phyloP scores from a whole-genome alignment of 1,140 invertebrate species.

The Tetragonula clypearis region DNA sequence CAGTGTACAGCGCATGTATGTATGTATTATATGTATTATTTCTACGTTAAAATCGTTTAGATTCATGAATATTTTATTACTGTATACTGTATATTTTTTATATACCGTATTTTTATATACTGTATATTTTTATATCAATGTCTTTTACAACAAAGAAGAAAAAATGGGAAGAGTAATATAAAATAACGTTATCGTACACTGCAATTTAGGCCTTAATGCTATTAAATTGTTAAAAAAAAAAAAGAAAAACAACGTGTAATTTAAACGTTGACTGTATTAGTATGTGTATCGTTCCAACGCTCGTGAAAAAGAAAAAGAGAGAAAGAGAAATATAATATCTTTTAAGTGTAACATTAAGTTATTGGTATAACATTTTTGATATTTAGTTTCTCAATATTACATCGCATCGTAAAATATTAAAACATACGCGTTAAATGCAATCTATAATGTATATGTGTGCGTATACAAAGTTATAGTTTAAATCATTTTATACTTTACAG shows the following conservation, averaged over 20 bases:
- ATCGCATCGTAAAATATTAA: slow-evolving; percentile 18
- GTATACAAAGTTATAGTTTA: slow-evolving; percentile 36
- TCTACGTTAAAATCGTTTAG: slow-evolving; percentile 8
- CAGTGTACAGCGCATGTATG: slow-evolving; percentile 14
- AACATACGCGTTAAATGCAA: neutral
- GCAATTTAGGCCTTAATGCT: slow-evolving; percentile 19
- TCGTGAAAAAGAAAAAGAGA: neutral
- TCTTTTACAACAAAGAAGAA: slow-evolving; percentile 53
- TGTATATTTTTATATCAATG: slow-evolving; percentile 67
- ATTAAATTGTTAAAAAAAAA: slow-evolving; percentile 4
- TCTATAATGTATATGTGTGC: neutral
- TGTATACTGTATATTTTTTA: slow-evolving; percentile 63
- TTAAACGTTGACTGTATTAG: slow-evolving; percentile 11
- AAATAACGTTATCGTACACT: neutral
- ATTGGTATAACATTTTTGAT: slow-evolving; percentile 27
- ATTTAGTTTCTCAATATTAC: slow-evolving; percentile 10
- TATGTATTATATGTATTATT: slow-evolving; percentile 15
- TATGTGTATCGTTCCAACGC: slow-evolving; percentile 6
- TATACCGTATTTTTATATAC: slow-evolving; percentile 50
- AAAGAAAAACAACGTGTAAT: neutral
- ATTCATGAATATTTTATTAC: slow-evolving; percentile 23
- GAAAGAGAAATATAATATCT: neutral
- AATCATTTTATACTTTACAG: slow-evolving; percentile 63
- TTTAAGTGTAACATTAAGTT: neutral
- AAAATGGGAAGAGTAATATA: slow-evolving; percentile 13